Evolutionary conservation across 2,797 vertebrate genomes (phyloP), one percentile per base, ranked within the genome.

Genomic region (Amphiprion clarkii): DNA sequence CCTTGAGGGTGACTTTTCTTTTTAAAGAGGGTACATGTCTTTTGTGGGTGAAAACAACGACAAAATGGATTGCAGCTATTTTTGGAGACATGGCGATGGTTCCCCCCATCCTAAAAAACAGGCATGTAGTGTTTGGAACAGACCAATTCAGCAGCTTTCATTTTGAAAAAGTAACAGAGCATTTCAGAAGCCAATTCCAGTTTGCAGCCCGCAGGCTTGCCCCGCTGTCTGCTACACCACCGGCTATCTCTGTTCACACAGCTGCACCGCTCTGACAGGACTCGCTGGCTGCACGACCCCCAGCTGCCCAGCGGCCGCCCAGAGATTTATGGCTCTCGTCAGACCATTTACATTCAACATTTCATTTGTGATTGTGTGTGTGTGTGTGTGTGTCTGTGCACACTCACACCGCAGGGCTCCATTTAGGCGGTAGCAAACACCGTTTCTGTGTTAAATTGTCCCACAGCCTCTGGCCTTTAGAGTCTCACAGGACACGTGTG

Each of bases 301-400:
- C 86, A 36, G 79, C 84, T 87, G 83, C 86, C 88, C 82, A 44
- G 81, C 58, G 52, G 89, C 87, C 74, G 36, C 55, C 0, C 44
- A 25, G 59, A 91, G 88, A 92, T 91, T 89, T 91, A 92, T 84
- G 87, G 63, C 79, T 85, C 85, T 80, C 46, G 29, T 84, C 80
- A 72, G 82, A 76, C 81, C 81, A 86, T 89, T 90, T 90, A 83
- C 80, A 84, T 90, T 84, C 76, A 81, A 44, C 23, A 25, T 84
- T 88, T 88, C 76, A 78, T 84, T 83, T 83, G 79, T 81, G 83
- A 81, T 69, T 74, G 52, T 70, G 59, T 76, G 48, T 16, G 52
- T 70, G 59, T 76, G 48, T 16, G 27, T 67, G 63, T 62, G 25
- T 68, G 16, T 67, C 27, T 69, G 21, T 60, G 57, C 53, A 73